Percentiles rank a stretch among this genome's conserved stretches.
Conservation (phyloP, 2,113 vertebrate genomes). For the Coptodon bakossiorum region DNA sequence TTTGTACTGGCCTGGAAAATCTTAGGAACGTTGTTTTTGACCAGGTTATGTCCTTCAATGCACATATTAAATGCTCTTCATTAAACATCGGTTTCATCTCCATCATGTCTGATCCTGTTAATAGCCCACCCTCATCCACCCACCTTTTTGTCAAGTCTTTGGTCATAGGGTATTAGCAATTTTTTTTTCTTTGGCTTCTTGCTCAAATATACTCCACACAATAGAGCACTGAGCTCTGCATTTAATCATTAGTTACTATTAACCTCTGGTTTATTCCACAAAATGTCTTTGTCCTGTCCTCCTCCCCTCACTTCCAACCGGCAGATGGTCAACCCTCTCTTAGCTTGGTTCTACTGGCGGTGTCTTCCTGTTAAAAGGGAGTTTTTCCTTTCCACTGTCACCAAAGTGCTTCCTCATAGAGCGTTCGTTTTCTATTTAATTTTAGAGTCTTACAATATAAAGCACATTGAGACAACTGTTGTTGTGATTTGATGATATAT, state of each 20-base stretch:
- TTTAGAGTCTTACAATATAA: background rate
- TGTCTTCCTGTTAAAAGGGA: background rate
- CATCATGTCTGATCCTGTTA: background rate
- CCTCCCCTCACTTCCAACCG: accelerated
- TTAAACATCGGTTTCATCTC: background rate
- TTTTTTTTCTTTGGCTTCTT: background rate
- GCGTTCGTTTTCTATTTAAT: background rate
- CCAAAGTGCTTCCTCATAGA: background rate
- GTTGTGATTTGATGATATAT: background rate
- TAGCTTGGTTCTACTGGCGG: background rate
- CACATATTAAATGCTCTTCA: accelerated
- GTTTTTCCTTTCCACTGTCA: background rate
- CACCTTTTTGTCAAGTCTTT: background rate
- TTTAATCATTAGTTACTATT: background rate
- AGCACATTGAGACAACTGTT: background rate
- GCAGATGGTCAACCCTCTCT: accelerated
- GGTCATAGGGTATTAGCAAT: background rate
- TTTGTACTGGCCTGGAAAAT: background rate
- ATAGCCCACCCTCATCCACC: background rate
- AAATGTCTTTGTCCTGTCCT: background rate
- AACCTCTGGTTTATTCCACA: background rate
- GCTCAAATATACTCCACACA: background rate
- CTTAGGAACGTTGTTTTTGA: background rate
- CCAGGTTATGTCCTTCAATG: background rate
- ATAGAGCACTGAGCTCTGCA: background rate